A percentile compares a stretch with the other conserved stretches of the same genome.
phyloP scores from a whole-genome alignment of 2,888 invertebrate species.

The Syrphus vitripennis region DNA sequence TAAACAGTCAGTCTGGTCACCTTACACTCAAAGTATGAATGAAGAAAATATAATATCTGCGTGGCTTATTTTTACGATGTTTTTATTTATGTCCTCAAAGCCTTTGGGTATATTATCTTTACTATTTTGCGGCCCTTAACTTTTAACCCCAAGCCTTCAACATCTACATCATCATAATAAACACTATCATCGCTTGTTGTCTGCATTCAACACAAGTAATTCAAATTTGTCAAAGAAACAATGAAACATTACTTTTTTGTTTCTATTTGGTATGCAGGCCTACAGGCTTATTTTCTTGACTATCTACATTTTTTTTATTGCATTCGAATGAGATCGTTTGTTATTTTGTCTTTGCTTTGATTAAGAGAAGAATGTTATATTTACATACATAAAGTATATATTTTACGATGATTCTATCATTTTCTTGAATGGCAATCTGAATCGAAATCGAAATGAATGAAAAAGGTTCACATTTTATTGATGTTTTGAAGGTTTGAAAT shows the following conservation, averaged over 20 bases:
- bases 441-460: not conserved
- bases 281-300: not conserved
- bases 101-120: not conserved
- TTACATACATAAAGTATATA: not conserved
- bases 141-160: not conserved
- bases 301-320: conserved; percentile 39
- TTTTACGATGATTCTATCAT: conserved; percentile 26
- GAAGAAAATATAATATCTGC: not conserved
- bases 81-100: not conserved
- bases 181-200: not conserved
- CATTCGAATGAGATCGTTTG: conserved; percentile 41
- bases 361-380: not conserved
- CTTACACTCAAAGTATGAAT: not conserved
- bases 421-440: not conserved
- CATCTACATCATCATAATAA: not conserved
- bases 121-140: not conserved
- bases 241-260: conserved; percentile 1
- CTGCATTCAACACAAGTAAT: conserved; percentile 13
- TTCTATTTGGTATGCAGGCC: not conserved
- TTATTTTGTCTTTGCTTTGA: conserved; percentile 13
- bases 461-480: conserved; percentile 42
- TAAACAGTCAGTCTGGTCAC: not conserved
- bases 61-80: conserved; percentile 20
- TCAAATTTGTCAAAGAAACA: conserved; percentile 38
- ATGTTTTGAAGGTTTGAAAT: conserved; percentile 34